Evolutionary conservation across 2,888 invertebrate genomes (phyloP), one percentile per base, ranked within the genome.

Genomic region (Tryphoninae sp.): DNA sequence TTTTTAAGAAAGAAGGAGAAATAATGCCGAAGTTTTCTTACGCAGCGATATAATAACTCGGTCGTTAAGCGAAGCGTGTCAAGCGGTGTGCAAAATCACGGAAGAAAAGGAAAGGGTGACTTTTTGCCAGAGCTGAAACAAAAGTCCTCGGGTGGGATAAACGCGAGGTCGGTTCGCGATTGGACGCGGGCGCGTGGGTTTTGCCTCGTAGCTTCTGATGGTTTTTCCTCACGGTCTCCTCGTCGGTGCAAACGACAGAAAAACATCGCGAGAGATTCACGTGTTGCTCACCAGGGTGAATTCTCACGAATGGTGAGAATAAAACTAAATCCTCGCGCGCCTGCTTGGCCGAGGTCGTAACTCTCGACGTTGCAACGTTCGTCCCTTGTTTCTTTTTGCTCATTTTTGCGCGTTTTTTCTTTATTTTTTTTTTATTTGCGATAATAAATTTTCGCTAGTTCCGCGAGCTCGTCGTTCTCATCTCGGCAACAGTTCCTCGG

Each of bases 241-340:
- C 19, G 11, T 16, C 68, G 53, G 49, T 67, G 49, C 45, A 26
- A 71, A 79, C 65, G 62, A 69, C 61, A 55, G 62, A 62, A 72
- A 61, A 71, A 79, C 58, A 79, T 71, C 22, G 62, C 65, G 26
- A 71, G 45, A 49, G 74, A 74, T 74, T 73, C 69, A 33, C 42
- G 71, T 67, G 51, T 19, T 68, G 73, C 40, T 64, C 40, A 42
- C 58, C 51, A 33, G 19, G 16, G 45, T 61, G 16, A 51, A 67
- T 59, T 81, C 78, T 71, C 78, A 81, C 81, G 81, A 33, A 53
- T 67, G 61, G 26, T 78, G 74, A 59, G 59, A 78, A 67, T 69
- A 59, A 71, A 69, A 78, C 40, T 62, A 42, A 42, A 42, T 64
- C 33, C 58, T 58, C 16, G 33, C 16, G 4, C 13, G 45, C 45